Evolutionary conservation across 2,797 vertebrate genomes (phyloP), one percentile per base, ranked within the genome.

Genomic region (Sebastiscus tertius): DNA sequence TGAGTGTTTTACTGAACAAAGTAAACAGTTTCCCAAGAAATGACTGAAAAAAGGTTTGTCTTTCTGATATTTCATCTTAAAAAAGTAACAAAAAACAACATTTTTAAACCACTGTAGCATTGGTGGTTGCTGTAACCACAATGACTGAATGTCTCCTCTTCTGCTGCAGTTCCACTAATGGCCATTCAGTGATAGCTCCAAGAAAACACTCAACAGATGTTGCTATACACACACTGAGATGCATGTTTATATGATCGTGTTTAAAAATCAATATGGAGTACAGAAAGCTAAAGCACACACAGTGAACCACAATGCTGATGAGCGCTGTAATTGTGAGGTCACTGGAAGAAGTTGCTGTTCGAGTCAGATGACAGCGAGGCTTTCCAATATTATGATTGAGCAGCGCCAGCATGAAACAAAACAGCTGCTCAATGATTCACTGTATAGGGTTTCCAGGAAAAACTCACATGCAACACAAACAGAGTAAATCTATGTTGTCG

Each of bases 351-450:
- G 29, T 1, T 36, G 27, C 59, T 52, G 52, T 9, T 9, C 3
- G 42, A 46, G 13, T 65, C 54, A 72, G 27, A 80, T 33, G 8
- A 58, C 27, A 16, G 33, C 36, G 60, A 31, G 26, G 14, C 39
- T 6, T 26, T 63, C 36, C 65, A 78, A 20, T 58, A 62, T 74
- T 56, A 66, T 49, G 24, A 66, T 3, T 36, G 34, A 60, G 59
- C 52, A 54, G 68, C 8, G 9, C 18, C 4, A 7, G 26, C 61
- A 67, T 24, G 24, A 81, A 36, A 49, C 42, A n/a, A 66, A 74
- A 56, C 75, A 79, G 71, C 71, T 75, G 77, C 76, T 22, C 1
- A 2, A 22, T 68, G 42, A 77, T 70, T 76, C 63, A 71, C 27
- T 58, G 71, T 1, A 4, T 4, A 9, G 4, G 4, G n/a, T 70